A percentile compares a stretch with the other conserved stretches of the same genome.
Evolutionary conservation across 2,113 vertebrate species (phyloP).

Genomic region (Chaetura pelagica): DNA sequence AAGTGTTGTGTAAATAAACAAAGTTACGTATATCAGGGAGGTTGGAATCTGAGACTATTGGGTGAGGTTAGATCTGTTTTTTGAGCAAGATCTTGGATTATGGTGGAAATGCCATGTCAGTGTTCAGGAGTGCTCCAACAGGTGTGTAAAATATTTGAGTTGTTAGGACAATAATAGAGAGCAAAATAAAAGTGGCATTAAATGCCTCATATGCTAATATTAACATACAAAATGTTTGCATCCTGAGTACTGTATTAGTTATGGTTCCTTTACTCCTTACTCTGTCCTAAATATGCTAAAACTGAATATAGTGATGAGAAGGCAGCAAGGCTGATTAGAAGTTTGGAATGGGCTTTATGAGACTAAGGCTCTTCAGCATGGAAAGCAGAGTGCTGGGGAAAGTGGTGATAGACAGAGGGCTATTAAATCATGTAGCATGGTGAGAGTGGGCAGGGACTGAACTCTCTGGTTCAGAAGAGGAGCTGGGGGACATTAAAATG

Average conservation of each 20-base stretch:
- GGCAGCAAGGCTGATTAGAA: neutral
- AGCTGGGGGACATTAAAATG: neutral
- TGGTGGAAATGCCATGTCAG: neutral
- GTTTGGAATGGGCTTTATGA: neutral
- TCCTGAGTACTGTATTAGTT: neutral
- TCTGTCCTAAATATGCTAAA: neutral
- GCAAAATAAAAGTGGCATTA: neutral
- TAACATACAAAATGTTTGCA: neutral
- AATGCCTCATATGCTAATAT: neutral
- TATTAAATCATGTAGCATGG: rapidly evolving
- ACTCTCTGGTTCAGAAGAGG: neutral
- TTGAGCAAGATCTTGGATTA: neutral
- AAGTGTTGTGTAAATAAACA: neutral
- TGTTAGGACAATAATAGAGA: neutral
- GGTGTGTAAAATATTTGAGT: neutral
- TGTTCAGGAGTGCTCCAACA: neutral
- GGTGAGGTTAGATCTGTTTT: neutral
- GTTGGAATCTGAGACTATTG: neutral
- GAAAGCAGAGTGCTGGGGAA: neutral
- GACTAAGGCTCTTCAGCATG: neutral
- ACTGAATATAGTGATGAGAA: neutral
- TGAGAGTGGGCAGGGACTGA: neutral
- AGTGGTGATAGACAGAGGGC: neutral
- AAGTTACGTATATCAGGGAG: neutral
- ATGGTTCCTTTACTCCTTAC: neutral